Evolutionary conservation across 2,113 vertebrate species (phyloP).

Genomic region (Andinoacara biseriatus): DNA sequence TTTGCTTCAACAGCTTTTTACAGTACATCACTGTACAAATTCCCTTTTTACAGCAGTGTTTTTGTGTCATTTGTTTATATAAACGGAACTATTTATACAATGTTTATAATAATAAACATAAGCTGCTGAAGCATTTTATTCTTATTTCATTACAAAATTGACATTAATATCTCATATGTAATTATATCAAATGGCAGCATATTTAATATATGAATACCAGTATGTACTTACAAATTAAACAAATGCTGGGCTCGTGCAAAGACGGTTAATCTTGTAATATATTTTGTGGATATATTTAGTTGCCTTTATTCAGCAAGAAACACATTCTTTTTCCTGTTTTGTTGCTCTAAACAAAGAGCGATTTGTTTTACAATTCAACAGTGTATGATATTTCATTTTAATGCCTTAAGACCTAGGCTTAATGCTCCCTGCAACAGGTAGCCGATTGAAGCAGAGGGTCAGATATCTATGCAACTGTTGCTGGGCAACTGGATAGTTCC

Average conservation of each 20-base stretch:
- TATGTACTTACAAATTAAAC: not conserved
- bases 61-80: not conserved
- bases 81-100: not conserved
- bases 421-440: slow-evolving; percentile 7
- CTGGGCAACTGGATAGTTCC: slow-evolving; percentile 56
- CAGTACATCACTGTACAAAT: not conserved
- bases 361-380: not conserved
- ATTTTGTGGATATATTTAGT: not conserved
- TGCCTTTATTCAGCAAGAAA: not conserved
- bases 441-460: slow-evolving; percentile 18
- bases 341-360: not conserved
- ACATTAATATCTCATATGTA: not conserved
- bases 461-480: slow-evolving; percentile 36
- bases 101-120: too few relatives aligned
- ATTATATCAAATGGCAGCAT: not conserved
- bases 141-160: not conserved
- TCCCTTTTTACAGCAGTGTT: not conserved
- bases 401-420: not conserved
- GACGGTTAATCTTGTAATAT: not conserved
- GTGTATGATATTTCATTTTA: not conserved
- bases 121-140: not conserved
- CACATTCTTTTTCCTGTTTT: not conserved
- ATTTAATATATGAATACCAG: not conserved
- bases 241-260: not conserved
- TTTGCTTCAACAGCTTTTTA: not conserved